Base-by-base conservation (phyloP, 2,113 vertebrate species). In the Carollia perspicillata region DNA sequence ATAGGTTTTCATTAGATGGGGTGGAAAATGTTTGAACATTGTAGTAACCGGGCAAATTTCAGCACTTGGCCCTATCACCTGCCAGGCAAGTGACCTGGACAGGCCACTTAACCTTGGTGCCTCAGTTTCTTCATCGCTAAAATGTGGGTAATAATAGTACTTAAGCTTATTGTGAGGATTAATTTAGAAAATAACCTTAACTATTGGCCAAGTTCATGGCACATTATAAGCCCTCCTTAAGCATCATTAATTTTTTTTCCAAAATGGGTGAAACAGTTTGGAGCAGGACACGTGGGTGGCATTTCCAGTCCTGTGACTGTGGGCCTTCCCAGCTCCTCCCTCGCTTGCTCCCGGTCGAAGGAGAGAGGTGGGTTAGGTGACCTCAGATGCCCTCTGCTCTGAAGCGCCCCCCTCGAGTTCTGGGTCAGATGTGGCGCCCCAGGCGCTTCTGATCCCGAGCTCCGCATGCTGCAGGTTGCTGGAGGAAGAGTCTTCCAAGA, bases 401-500 rank as follows among this genome's bases (percentile, higher is more conserved):
- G 11, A 69, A 14, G 10, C 7, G 53, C 10, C 18, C 35, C 8
- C 1, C 12, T 40, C 30, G 0, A 3, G 47, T 8, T 33, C 68
- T 9, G 16, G 42, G 35, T 30, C 8, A 0, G 51, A 44, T 1
- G 8, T 16, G 22, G 91, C 30, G 51, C 5, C 71, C 8, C 0
- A 0, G 68, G 49, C 17, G 17, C 72, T 10, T 28, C 0, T 44
- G 63, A 92, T 14, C 86, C 74, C 2, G 2, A 22, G 33, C 66
- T 58, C 8, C n/a, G 1, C 16, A 10, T 16, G 0, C 60, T 89
- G 37, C 96, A 99, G 99, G 92, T 97, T 99, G 79, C 96, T 99
- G 97, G 99, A 99, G 96, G 99, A 99, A 85, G 99, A 99, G 97
- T 98, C 99, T 6, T 84, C 96, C 12, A 99, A 99, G 98, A 98